These are phyloP conservation scores for Nematolebias whitei DNA, from an alignment of 2,113 vertebrate species.

Conservation along the genomic window DNA sequence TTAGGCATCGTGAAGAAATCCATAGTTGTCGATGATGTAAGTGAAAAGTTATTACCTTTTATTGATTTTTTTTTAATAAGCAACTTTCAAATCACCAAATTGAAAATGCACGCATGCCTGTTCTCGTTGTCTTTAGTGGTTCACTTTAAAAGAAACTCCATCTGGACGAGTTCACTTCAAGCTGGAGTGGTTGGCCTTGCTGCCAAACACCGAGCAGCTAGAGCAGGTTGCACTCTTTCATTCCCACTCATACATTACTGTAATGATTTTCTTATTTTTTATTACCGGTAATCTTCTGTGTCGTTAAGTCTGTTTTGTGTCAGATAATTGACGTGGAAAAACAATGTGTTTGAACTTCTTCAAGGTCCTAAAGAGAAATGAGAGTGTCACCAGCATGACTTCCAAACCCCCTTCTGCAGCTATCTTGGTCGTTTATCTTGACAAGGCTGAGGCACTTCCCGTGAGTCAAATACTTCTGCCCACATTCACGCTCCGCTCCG, in stretches of 20 bases:
- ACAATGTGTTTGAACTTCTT: neutral
- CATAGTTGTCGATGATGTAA: slow-evolving; percentile 86
- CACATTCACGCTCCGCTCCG: neutral
- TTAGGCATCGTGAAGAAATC: slow-evolving; percentile 88
- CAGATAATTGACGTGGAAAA: neutral
- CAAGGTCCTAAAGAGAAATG: slow-evolving; percentile 85
- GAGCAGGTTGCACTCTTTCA: slow-evolving; percentile 79
- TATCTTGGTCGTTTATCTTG: slow-evolving; percentile 89
- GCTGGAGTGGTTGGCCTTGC: slow-evolving; percentile 87
- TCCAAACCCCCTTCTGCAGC: slow-evolving; percentile 87
- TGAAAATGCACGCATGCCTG: neutral
- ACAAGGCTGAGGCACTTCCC: slow-evolving; percentile 90
- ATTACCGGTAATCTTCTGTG: neutral
- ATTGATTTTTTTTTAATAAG: neutral
- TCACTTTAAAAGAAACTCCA: slow-evolving; percentile 82
- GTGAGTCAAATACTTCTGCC: slow-evolving; percentile 69
- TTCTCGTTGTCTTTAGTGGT: slow-evolving; percentile 81
- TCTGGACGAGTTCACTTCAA: slow-evolving; percentile 85
- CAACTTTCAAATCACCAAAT: neutral
- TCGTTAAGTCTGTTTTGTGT: neutral
- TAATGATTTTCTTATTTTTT: no score
- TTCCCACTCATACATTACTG: neutral
- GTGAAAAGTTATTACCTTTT: slow-evolving; percentile 24
- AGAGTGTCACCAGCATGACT: slow-evolving; percentile 73
- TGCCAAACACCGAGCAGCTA: slow-evolving; percentile 79